Evolutionary conservation across 2,113 vertebrate species (phyloP).

Genomic region (Vulpes lagopus): DNA sequence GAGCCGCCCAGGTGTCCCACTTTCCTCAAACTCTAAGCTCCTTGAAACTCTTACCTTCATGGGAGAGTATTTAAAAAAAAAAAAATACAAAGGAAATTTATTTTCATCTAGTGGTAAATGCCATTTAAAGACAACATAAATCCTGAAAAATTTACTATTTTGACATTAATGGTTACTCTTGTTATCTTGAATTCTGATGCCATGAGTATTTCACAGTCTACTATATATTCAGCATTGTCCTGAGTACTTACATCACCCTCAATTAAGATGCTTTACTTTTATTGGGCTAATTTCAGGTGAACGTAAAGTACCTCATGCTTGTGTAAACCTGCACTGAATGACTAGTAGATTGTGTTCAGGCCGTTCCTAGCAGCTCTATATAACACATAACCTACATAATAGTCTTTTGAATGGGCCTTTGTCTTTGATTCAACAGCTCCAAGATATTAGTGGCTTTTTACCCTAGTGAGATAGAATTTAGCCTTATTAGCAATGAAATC

Average conservation of each 20-base stretch:
- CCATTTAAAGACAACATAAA: neutral
- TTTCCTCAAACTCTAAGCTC: neutral
- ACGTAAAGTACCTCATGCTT: neutral
- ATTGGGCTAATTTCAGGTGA: conserved; percentile 48
- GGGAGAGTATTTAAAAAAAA: neutral
- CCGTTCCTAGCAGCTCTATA: neutral
- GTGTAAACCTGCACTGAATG: conserved; percentile 37
- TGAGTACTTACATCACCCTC: conserved; percentile 32
- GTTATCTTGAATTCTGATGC: conserved; percentile 30
- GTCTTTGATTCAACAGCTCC: neutral
- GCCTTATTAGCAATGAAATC: neutral
- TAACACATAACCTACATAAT: neutral
- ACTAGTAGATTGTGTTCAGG: neutral
- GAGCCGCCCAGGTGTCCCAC: too few relatives aligned
- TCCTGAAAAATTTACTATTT: neutral
- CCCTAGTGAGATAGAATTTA: neutral
- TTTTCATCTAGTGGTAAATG: neutral
- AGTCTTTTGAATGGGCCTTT: conserved; percentile 44
- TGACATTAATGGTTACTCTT: neutral
- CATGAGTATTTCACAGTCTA: neutral
- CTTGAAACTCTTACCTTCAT: neutral
- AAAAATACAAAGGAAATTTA: neutral
- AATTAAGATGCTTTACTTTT: conserved; percentile 63
- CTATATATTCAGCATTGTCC: neutral
- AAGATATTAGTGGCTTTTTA: conserved; percentile 1